Percentiles rank a stretch among this genome's conserved stretches.
Conservation (phyloP, 2,888 invertebrate genomes). For the Eupithecia subfuscata region DNA sequence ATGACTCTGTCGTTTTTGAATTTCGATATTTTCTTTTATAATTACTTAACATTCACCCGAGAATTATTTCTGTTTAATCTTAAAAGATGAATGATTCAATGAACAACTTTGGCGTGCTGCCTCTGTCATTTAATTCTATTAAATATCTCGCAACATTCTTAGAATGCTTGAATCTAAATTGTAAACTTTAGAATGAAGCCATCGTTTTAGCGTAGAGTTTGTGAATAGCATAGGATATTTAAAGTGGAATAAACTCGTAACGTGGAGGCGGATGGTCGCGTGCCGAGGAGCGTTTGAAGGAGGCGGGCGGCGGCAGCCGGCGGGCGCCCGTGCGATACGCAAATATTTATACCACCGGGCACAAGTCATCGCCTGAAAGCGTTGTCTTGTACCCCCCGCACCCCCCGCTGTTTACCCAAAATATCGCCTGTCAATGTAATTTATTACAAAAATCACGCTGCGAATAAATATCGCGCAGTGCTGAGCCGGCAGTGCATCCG, state of each 20-base stretch:
- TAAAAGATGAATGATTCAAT: neutral
- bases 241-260: conserved; percentile 72
- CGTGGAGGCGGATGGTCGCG: conserved; percentile 62
- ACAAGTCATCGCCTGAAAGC: conserved; percentile 79
- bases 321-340: conserved; percentile 66
- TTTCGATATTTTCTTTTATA: conserved; percentile 30
- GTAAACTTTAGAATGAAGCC: conserved; percentile 45
- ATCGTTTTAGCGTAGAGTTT: conserved; percentile 45
- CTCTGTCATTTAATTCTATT: neutral
- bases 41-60: conserved; percentile 17
- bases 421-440: conserved; percentile 73
- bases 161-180: neutral
- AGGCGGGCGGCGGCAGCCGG: conserved; percentile 52
- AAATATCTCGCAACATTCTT: neutral
- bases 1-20: conserved; percentile 29
- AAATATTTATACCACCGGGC: conserved; percentile 73
- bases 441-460: conserved; percentile 65
- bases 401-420: conserved; percentile 56
- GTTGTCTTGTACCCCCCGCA: conserved; percentile 71
- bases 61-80: conserved; percentile 34
- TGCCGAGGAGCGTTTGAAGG: conserved; percentile 61
- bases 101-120: neutral
- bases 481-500: conserved; percentile 48
- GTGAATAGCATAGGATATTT: conserved; percentile 66
- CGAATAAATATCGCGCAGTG: conserved; percentile 54